Evolutionary conservation across 35 echinoderm and acorn worm species (phyloP).

Genomic region (Heliocidaris tuberculata): DNA sequence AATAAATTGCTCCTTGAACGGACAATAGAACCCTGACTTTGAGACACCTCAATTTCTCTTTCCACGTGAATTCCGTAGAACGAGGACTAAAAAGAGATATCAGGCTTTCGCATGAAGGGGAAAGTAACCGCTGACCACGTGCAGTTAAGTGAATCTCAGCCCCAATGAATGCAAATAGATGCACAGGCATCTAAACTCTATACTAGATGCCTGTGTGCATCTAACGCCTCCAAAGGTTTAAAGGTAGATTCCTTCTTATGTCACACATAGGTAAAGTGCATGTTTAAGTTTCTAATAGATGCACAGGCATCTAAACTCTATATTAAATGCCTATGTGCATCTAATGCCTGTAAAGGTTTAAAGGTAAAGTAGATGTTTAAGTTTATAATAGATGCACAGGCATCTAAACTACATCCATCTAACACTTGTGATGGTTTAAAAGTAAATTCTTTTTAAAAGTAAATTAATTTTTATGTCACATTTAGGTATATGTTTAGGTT

Average conservation of each 20-base stretch:
- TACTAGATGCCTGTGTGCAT: not conserved
- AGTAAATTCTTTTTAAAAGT: no score
- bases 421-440: no score
- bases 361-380: no score
- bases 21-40: not conserved
- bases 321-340: no score
- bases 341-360: no score
- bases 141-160: not conserved
- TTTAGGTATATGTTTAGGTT: no score
- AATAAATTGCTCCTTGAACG: not conserved
- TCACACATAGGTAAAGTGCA: no score
- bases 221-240: not conserved
- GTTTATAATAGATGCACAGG: no score
- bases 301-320: no score
- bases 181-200: not conserved
- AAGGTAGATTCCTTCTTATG: not conserved
- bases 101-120: not conserved
- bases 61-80: not conserved
- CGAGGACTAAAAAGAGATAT: not conserved
- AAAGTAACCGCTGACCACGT: not conserved
- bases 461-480: no score
- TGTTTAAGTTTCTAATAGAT: no score
- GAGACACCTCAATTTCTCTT: not conserved
- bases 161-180: not conserved
- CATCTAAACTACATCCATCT: no score